Conservation (phyloP, 2,888 invertebrate species). For the Caenorhabditis becei region DNA sequence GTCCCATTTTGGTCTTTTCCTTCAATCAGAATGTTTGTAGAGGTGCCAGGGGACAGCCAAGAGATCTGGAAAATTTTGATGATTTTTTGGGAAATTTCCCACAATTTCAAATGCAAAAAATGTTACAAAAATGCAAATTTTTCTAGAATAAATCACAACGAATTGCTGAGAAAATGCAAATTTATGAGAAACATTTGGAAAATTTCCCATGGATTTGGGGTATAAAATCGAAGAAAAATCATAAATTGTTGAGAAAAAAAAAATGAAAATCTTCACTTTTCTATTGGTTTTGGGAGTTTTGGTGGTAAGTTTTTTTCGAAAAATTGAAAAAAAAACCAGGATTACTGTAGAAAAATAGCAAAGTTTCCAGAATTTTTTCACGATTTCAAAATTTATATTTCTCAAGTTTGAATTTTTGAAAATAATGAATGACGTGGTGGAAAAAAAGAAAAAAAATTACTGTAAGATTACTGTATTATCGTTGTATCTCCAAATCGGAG, state of each 20-base stretch:
- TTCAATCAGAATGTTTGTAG: conserved; percentile 32
- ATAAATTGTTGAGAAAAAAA: no score
- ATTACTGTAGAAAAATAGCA: no score
- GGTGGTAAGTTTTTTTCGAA: background rate
- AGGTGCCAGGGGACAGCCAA: conserved; percentile 34
- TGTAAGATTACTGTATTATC: no score
- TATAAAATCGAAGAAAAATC: background rate
- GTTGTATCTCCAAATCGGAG: no score
- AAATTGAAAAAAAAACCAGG: background rate
- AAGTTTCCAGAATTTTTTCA: no score
- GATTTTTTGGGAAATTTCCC: background rate
- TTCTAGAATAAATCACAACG: background rate
- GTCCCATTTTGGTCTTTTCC: conserved; percentile 33
- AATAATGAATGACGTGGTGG: no score
- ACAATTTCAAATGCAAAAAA: no score
- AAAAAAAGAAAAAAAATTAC: no score
- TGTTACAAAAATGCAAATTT: no score
- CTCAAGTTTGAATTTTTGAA: background rate
- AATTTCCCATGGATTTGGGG: background rate
- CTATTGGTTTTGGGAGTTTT: background rate
- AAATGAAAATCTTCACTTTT: background rate
- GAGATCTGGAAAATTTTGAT: conserved; percentile 32
- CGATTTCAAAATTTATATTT: no score
- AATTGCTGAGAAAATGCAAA: background rate
- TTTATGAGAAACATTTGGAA: no score